Conservation (phyloP, 2,888 invertebrate genomes). For the Nomada fabriciana region DNA sequence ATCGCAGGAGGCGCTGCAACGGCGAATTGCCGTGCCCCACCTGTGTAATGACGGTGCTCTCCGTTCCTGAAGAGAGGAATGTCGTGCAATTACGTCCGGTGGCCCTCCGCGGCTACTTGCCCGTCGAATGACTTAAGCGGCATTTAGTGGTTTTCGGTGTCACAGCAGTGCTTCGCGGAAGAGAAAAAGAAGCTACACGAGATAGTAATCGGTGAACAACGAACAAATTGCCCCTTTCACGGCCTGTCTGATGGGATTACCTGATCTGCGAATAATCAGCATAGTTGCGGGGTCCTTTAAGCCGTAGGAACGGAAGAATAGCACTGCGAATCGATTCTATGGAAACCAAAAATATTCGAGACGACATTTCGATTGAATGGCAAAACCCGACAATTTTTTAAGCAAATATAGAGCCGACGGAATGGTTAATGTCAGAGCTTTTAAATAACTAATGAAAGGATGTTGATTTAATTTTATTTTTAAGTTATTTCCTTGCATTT, state of each 20-base stretch:
- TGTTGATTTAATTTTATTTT: too few species aligned
- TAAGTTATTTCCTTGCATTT: too few species aligned
- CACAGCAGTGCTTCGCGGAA: constrained; percentile 58
- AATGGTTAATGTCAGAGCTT: too few species aligned
- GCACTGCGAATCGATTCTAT: neutral
- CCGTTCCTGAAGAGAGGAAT: constrained; percentile 65
- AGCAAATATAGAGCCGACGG: too few species aligned
- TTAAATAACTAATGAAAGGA: too few species aligned
- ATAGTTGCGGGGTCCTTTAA: constrained; percentile 32
- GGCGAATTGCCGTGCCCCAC: constrained; percentile 67
- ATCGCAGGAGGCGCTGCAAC: constrained; percentile 57
- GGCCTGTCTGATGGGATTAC: constrained; percentile 56
- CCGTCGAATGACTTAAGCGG: constrained; percentile 73
- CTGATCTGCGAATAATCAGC: constrained; percentile 63
- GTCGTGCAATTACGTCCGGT: constrained; percentile 72
- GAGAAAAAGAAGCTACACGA: constrained; percentile 45
- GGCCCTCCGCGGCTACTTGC: constrained; percentile 63
- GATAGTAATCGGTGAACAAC: constrained; percentile 63
- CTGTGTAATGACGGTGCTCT: constrained; percentile 69
- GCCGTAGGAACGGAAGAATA: constrained; percentile 22
- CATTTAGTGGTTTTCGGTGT: constrained; percentile 74
- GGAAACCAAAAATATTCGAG: neutral
- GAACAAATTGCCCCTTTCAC: constrained; percentile 70
- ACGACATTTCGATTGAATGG: neutral
- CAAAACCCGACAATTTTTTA: too few species aligned